These are phyloP conservation scores for Chrysemys picta DNA, from an alignment of 2,113 vertebrate species.

Conservation along the genomic window DNA sequence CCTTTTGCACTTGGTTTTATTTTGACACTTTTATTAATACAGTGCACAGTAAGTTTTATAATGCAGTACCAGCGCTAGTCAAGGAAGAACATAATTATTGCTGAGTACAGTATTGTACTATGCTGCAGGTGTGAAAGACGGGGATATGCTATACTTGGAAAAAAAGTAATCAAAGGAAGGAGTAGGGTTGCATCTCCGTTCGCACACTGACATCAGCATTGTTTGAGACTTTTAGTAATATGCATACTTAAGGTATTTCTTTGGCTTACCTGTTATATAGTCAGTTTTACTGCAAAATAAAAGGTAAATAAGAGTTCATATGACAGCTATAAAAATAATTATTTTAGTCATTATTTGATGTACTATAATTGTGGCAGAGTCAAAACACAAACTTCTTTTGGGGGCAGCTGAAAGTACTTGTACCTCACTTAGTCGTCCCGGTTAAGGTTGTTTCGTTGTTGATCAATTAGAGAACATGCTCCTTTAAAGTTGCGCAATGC, in stretches of 20 bases:
- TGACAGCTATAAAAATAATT: background rate
- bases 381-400: background rate
- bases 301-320: background rate
- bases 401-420: background rate
- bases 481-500: no score
- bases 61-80: background rate
- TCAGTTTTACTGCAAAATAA: background rate
- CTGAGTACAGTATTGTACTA: background rate
- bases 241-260: background rate
- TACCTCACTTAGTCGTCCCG: no score
- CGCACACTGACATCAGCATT: background rate
- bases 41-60: background rate
- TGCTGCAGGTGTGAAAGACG: background rate
- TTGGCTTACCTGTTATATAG: background rate
- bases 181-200: background rate
- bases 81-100: background rate
- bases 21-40: background rate
- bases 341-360: background rate
- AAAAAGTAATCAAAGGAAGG: rapidly evolving
- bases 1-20: background rate
- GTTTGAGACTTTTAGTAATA: background rate
- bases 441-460: no score
- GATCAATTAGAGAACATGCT: no score
- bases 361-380: background rate
- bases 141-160: background rate